Conservation (phyloP, 2,888 invertebrate species). For the Hofmannophila pseudospretella region DNA sequence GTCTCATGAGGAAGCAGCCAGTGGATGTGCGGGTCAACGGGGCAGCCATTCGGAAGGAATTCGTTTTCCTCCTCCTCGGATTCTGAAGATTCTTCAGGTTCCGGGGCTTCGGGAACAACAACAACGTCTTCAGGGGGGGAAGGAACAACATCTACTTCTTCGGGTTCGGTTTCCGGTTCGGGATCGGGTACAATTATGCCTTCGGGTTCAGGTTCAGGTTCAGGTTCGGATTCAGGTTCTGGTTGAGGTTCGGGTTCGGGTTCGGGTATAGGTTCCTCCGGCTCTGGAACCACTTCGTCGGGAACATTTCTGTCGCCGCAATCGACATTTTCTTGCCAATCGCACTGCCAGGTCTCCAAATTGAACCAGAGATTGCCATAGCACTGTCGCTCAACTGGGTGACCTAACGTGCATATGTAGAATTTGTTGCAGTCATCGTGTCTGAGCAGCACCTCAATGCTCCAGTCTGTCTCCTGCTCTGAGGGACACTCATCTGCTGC, state of each 20-base stretch:
- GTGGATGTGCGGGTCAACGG: conserved; percentile 43
- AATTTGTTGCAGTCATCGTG: conserved; percentile 79
- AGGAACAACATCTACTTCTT: too few relatives aligned
- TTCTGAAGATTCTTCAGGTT: too few relatives aligned
- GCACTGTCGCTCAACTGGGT: conserved; percentile 77
- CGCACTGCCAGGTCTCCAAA: conserved; percentile 72
- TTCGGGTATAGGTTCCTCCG: not conserved
- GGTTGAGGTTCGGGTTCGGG: conserved; percentile 20
- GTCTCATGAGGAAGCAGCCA: conserved; percentile 48
- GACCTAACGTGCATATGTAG: conserved; percentile 81
- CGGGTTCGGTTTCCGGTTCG: not conserved
- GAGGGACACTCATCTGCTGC: not conserved
- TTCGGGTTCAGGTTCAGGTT: not conserved
- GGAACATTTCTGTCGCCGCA: conserved; percentile 64
- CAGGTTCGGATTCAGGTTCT: conserved; percentile 23
- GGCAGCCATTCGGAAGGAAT: conserved; percentile 50
- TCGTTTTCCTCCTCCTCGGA: too few relatives aligned
- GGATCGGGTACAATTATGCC: not conserved
- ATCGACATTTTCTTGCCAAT: conserved; percentile 79
- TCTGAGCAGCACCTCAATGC: conserved; percentile 14
- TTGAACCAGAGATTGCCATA: conserved; percentile 77
- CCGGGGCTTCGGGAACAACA: too few relatives aligned
- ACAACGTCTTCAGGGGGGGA: not conserved
- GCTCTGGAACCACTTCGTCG: too few relatives aligned
- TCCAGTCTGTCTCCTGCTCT: conserved; percentile 4